Percentiles rank a stretch among this genome's conserved stretches.
Evolutionary conservation across 2,113 vertebrate species (phyloP).

Genomic region (Neogobius melanostomus): DNA sequence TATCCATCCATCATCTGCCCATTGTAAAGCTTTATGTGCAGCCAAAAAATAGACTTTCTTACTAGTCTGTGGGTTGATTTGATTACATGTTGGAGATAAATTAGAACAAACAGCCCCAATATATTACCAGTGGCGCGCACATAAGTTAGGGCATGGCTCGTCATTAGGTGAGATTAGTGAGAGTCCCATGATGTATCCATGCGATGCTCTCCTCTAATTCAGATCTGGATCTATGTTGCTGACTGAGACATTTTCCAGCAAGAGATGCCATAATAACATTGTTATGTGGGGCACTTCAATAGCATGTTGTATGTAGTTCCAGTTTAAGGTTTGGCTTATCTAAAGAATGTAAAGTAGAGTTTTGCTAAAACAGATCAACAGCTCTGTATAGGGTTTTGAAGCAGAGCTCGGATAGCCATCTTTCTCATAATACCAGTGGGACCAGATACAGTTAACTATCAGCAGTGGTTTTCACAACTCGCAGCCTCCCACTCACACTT

Average conservation of each 20-base stretch:
- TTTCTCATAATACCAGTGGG: conserved; percentile 39
- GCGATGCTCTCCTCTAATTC: not conserved
- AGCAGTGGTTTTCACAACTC: conserved; percentile 28
- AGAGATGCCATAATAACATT: not conserved
- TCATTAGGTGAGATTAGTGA: conserved; percentile 4
- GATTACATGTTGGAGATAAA: not conserved
- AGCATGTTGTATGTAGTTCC: not conserved
- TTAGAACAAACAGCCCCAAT: not conserved
- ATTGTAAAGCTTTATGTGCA: not conserved
- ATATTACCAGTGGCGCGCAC: not conserved
- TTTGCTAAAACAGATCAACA: conserved; percentile 49
- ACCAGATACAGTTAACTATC: conserved; percentile 52
- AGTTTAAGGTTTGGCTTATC: not conserved
- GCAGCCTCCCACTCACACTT: conserved; percentile 29
- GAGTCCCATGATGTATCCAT: not conserved
- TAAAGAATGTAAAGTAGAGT: not conserved
- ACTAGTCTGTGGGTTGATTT: not conserved
- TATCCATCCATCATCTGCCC: not conserved
- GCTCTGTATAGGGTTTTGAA: conserved; percentile 43
- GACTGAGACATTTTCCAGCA: not conserved
- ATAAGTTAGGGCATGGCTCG: not conserved
- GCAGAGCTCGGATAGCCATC: conserved; percentile 33
- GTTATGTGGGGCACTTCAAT: not conserved
- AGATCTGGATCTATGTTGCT: not conserved
- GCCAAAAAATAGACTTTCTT: not conserved